phyloP scores from a whole-genome alignment of 2,888 invertebrate species.

The Zaprionus obscuricornis region DNA sequence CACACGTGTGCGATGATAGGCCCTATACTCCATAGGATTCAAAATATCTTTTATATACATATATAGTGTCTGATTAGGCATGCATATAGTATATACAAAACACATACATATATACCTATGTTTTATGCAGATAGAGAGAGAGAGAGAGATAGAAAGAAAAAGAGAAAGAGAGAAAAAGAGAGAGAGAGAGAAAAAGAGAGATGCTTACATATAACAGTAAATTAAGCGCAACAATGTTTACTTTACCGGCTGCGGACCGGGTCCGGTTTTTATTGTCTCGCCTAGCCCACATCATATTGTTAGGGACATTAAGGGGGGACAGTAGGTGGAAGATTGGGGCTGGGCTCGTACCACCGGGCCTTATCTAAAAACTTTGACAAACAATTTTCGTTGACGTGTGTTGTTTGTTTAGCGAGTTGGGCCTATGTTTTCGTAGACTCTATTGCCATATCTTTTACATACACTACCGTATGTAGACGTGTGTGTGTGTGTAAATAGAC shows the following conservation, averaged over 20 bases:
- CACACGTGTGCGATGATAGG: constrained; percentile 51
- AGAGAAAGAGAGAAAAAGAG: not conserved
- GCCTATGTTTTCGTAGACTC: constrained; percentile 40
- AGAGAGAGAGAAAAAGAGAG: constrained; percentile 15
- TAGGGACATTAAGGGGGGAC: not conserved
- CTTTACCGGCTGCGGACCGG: constrained; percentile 43
- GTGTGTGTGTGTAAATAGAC: not conserved
- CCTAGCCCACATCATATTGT: constrained; percentile 9
- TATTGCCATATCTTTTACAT: constrained; percentile 45
- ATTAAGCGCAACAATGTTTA: constrained; percentile 71
- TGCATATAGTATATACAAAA: constrained; percentile 7
- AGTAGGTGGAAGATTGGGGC: not conserved
- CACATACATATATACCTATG: not conserved
- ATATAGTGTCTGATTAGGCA: constrained; percentile 17
- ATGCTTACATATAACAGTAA: constrained; percentile 60
- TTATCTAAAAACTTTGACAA: constrained; percentile 77
- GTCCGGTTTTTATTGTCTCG: constrained; percentile 40
- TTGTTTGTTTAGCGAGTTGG: constrained; percentile 61
- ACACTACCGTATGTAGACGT: constrained; percentile 9
- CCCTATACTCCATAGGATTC: not conserved
- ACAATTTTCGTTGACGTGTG: constrained; percentile 68
- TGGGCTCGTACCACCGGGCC: constrained; percentile 40
- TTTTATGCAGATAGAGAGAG: not conserved
- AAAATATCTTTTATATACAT: not conserved
- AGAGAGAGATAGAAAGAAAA: no score